These are phyloP conservation scores for Planiliza haematocheilus DNA, from an alignment of 2,113 vertebrate genomes.

Conservation along the genomic window DNA sequence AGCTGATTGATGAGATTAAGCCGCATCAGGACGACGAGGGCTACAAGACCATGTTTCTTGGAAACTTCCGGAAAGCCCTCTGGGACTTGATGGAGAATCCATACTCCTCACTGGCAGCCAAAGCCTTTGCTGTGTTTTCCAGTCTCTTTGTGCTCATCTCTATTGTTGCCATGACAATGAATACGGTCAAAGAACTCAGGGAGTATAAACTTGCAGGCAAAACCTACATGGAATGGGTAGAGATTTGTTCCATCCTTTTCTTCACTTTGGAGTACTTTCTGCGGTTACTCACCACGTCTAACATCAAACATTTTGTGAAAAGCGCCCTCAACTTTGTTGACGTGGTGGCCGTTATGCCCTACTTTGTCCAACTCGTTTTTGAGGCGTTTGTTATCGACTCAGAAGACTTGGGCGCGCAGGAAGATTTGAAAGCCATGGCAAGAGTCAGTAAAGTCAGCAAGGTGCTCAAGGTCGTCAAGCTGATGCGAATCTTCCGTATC, in stretches of 20 bases:
- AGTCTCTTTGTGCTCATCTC: constrained; percentile 92
- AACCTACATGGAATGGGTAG: constrained; percentile 88
- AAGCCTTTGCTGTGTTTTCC: constrained; percentile 89
- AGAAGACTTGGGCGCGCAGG: constrained; percentile 78
- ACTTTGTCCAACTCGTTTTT: constrained; percentile 90
- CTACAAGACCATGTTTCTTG: constrained; percentile 86
- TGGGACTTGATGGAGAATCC: constrained; percentile 94
- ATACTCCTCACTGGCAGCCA: constrained; percentile 89
- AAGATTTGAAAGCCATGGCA: constrained; percentile 89
- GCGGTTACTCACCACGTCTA: constrained; percentile 86
- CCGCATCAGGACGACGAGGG: constrained; percentile 76
- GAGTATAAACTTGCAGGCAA: constrained; percentile 80
- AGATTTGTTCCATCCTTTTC: constrained; percentile 88
- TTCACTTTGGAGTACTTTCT: constrained; percentile 90
- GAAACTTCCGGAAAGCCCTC: constrained; percentile 80
- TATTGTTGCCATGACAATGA: constrained; percentile 91
- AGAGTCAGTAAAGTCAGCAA: constrained; percentile 92
- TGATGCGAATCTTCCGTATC: constrained; percentile 94
- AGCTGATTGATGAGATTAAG: constrained; percentile 89
- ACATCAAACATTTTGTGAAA: constrained; percentile 86
- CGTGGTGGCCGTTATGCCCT: constrained; percentile 91
- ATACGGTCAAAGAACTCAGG: constrained; percentile 90
- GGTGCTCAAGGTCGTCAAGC: constrained; percentile 90
- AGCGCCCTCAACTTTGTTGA: constrained; percentile 90
- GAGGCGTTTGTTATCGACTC: constrained; percentile 84